Base-by-base conservation (phyloP, 2,113 vertebrate species). In the Pedionomus torquatus region DNA sequence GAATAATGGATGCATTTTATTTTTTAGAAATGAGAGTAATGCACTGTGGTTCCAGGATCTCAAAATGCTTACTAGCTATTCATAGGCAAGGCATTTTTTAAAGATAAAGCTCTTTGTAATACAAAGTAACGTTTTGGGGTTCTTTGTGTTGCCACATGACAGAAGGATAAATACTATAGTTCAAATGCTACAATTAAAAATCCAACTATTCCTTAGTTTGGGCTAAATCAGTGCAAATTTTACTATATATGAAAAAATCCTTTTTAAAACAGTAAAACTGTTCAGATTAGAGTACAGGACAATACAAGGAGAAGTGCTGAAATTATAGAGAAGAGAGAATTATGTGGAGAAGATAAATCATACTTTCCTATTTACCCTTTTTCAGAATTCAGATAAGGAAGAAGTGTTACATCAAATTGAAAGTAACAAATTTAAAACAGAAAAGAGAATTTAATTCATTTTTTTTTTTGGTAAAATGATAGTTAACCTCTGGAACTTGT, bases 271-370 rank as follows among this genome's bases (percentile, higher is more conserved):
- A 57, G 8, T 51, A 63, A 39, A 52, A 17, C 0, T 43, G 16
- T 66, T 83, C 21, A 83, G 30, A 31, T 86, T 41, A 41, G 3
- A 44, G 3, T 37, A 24, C 11, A 48, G 7, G 25, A 55, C 18
- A 4, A 44, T 46, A 79, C 1, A 7, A 89, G 14, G 17, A 78
- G 4, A 82, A 81, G 46, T 43, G 0, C 60, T 54, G 17, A 74
- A 31, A 70, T 87, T 55, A 28, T 5, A 70, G 5, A 4, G 8
- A 90, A 63, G 51, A 91, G 68, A 95, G 80, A 94, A 91, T 77
- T 80, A 84, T 87, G 72, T 87, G 91, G 83, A 88, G 71, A 71
- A 82, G 64, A 77, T 92, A 95, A 95, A 89, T 89, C 9, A 30
- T 33, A 9, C 18, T 77, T 93, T 60, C 26, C 16, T 83, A 30